Evolutionary conservation across 2,797 vertebrate species (phyloP).

Genomic region (Tokudaia tokunoshimensis): DNA sequence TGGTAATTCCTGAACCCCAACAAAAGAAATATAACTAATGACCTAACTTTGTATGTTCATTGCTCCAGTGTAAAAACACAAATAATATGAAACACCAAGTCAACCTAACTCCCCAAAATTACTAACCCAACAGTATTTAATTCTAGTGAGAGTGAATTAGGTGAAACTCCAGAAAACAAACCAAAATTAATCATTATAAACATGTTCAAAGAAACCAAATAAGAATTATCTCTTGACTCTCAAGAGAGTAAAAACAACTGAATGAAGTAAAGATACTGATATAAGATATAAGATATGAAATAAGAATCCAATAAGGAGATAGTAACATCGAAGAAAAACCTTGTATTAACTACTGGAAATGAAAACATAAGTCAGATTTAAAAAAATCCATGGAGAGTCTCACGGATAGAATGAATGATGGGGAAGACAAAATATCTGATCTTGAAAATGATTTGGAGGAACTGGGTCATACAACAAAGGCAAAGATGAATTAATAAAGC

Average conservation of each 20-base stretch:
- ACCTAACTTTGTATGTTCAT: neutral
- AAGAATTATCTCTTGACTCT: neutral
- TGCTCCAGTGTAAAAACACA: neutral
- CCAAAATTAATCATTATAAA: neutral
- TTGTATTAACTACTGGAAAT: neutral
- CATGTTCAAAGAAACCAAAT: neutral
- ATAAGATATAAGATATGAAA: neutral
- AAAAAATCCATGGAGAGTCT: neutral
- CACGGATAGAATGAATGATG: neutral
- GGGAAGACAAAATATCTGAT: neutral
- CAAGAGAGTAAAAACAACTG: neutral
- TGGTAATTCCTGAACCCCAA: neutral
- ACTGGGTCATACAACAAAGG: neutral
- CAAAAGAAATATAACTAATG: neutral
- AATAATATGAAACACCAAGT: neutral
- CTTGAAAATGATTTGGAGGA: neutral
- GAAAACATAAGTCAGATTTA: neutral
- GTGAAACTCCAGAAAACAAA: neutral
- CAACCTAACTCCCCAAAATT: neutral
- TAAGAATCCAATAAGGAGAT: neutral
- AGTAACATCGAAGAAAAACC: neutral
- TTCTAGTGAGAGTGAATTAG: neutral
- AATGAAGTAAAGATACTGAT: neutral
- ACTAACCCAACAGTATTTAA: neutral
- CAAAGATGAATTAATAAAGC: neutral